Conservation (phyloP, 92 coral and sea anemone species). For the Pocillopora meandrina region DNA sequence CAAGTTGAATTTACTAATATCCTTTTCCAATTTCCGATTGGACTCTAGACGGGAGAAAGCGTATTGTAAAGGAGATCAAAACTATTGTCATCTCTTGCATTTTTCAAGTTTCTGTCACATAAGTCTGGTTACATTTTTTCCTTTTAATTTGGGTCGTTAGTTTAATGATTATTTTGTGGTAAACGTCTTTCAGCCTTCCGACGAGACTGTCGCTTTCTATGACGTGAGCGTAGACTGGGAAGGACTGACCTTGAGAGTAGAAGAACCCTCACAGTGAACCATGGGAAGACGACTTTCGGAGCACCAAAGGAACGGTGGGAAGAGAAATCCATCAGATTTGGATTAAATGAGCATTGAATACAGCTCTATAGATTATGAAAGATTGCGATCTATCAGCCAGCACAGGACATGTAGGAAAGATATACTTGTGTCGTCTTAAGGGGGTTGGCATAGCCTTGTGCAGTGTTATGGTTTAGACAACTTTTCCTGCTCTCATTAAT, state of each 20-base stretch:
- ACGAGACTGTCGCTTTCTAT: slow-evolving; percentile 61
- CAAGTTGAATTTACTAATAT: not conserved
- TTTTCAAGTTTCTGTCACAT: not conserved
- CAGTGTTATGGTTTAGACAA: too few species aligned
- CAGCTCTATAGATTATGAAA: too few species aligned
- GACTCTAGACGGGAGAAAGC: not conserved
- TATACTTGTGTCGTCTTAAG: too few species aligned
- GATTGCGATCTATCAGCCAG: too few species aligned
- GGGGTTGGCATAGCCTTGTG: too few species aligned
- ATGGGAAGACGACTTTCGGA: not conserved
- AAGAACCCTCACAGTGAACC: slow-evolving; percentile 39
- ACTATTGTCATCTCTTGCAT: not conserved
- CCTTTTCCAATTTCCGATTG: not conserved
- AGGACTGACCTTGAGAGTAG: slow-evolving; percentile 71
- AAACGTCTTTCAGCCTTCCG: slow-evolving; percentile 43
- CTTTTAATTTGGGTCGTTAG: not conserved
- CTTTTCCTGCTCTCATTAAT: too few species aligned
- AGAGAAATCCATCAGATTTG: not conserved
- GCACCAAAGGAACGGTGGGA: not conserved
- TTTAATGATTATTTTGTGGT: not conserved
- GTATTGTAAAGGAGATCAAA: not conserved
- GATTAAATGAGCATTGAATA: too few species aligned
- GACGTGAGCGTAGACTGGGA: slow-evolving; percentile 79
- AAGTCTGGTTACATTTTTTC: not conserved
- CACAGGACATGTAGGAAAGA: too few species aligned